Conservation (phyloP, 1,140 invertebrate species). For the Sitobion miscanthi region DNA sequence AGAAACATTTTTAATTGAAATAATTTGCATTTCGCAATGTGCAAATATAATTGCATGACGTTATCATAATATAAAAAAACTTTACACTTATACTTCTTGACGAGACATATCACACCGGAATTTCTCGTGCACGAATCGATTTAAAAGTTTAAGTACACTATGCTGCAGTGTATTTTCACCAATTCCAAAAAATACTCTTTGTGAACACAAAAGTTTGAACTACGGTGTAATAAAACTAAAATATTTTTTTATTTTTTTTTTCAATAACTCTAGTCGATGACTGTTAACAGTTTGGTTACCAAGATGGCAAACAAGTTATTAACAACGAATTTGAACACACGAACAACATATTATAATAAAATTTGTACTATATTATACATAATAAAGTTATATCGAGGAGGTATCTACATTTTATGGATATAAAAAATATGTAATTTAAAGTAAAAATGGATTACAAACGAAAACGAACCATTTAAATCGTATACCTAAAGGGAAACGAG, state of each 20-base stretch:
- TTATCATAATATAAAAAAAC: background rate
- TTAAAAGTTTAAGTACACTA: background rate
- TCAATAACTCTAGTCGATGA: background rate
- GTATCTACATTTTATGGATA: background rate
- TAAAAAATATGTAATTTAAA: background rate
- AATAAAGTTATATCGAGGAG: too few relatives aligned
- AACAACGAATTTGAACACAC: background rate
- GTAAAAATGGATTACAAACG: background rate
- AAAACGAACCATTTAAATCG: background rate
- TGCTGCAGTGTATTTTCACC: background rate
- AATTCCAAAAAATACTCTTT: background rate
- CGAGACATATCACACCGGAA: background rate
- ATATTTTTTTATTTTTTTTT: background rate
- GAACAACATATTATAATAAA: background rate
- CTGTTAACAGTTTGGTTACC: background rate
- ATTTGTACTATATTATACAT: background rate
- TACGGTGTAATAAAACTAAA: background rate
- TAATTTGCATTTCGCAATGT: background rate
- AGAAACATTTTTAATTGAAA: slow-evolving; percentile 26
- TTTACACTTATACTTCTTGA: background rate
- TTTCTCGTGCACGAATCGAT: background rate
- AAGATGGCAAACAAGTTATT: background rate
- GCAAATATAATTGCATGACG: background rate
- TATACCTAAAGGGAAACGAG: background rate
- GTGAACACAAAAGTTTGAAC: background rate